Evolutionary conservation across 2,888 invertebrate species (phyloP).

Genomic region (Pinctada fucata): DNA sequence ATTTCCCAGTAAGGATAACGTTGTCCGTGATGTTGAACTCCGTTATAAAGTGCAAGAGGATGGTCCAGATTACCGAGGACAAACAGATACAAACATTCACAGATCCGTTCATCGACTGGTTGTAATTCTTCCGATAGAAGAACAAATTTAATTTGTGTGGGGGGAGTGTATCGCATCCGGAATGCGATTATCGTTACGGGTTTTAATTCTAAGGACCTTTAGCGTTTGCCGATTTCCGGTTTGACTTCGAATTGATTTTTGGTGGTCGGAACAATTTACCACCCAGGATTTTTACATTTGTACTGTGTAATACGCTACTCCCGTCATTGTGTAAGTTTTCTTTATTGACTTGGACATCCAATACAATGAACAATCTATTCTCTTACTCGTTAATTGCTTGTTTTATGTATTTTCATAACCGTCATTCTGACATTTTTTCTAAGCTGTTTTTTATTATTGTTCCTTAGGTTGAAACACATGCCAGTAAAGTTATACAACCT

Average conservation of each 20-base stretch:
- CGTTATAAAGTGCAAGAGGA: slow-evolving; percentile 4
- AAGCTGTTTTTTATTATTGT: neutral
- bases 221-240: neutral
- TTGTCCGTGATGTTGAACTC: slow-evolving; percentile 6
- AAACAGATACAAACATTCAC: neutral
- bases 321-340: slow-evolving; percentile 4
- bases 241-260: neutral
- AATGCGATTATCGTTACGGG: neutral
- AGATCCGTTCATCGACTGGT: slow-evolving; percentile 6
- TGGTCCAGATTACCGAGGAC: neutral
- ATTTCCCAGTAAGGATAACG: slow-evolving; percentile 5
- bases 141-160: slow-evolving; percentile 2
- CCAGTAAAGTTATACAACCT: neutral
- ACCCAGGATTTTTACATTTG: neutral
- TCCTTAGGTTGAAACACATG: neutral
- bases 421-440: neutral
- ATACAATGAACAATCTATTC: neutral
- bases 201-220: neutral
- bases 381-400: neutral
- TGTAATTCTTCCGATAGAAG: slow-evolving; percentile 13
- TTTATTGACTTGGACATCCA: neutral
- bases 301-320: neutral
- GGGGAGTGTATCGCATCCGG: slow-evolving; percentile 1
- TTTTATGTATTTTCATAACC: neutral
- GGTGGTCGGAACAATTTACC: neutral